A percentile compares a stretch with the other conserved stretches of the same genome.
Evolutionary conservation across 1,140 invertebrate genomes (phyloP).

Genomic region (Neuroterus valhalla): DNA sequence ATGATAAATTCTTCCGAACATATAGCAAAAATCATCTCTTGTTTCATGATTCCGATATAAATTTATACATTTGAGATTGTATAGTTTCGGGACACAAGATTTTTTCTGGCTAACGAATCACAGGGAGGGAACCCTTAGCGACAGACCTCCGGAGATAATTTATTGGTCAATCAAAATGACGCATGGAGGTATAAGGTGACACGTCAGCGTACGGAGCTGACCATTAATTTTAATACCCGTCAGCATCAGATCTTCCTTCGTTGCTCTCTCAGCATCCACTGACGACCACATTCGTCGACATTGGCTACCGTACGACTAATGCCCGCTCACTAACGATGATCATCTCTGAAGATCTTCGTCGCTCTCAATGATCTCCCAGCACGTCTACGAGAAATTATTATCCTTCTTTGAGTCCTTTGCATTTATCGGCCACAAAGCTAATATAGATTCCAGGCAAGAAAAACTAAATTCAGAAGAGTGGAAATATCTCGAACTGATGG

Average conservation of each 20-base stretch:
- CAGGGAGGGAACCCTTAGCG: conserved; percentile 30
- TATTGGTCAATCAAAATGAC: conserved; percentile 75
- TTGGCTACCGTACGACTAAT: conserved; percentile 69
- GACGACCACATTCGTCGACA: conserved; percentile 59
- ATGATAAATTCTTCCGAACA: background rate
- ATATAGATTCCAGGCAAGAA: background rate
- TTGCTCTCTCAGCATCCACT: conserved; percentile 39
- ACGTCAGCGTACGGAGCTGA: conserved; percentile 70
- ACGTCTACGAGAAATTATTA: conserved; percentile 55
- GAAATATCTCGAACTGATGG: no score
- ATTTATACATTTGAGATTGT: no score
- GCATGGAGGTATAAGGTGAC: conserved; percentile 74
- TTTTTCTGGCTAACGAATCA: conserved; percentile 36
- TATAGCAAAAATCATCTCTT: background rate
- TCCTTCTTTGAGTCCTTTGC: conserved; percentile 48
- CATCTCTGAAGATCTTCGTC: conserved; percentile 57
- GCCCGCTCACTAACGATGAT: conserved; percentile 58
- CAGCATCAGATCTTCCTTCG: conserved; percentile 63
- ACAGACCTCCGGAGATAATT: conserved; percentile 64
- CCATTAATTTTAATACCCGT: conserved; percentile 73
- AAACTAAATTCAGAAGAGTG: background rate
- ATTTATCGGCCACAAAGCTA: background rate
- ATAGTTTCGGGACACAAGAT: conserved; percentile 28
- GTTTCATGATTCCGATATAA: background rate
- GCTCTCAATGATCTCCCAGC: conserved; percentile 34